Percentiles rank a stretch among this genome's conserved stretches.
These are phyloP conservation scores for Rhysida immarginata DNA, from an alignment of 1,140 invertebrate species.

Conservation along the genomic window DNA sequence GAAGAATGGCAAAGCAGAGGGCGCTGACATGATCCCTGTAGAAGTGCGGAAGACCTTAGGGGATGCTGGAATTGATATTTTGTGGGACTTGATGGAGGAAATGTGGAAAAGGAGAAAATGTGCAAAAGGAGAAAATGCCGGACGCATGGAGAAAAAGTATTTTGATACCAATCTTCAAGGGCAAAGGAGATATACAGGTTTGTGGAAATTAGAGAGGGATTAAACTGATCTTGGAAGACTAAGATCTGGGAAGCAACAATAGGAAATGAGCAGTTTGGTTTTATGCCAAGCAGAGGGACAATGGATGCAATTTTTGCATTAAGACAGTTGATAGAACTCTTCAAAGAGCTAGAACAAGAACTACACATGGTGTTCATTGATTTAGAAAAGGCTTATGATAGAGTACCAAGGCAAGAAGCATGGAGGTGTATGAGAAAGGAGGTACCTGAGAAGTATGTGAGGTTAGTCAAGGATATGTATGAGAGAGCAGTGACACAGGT, in stretches of 20 bases:
- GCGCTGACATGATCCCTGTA: neutral
- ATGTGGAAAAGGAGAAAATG: neutral
- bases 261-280: neutral
- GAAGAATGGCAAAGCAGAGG: neutral
- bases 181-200: neutral
- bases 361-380: neutral
- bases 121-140: neutral
- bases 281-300: neutral
- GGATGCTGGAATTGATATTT: neutral
- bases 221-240: neutral
- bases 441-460: neutral
- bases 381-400: neutral
- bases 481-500: neutral
- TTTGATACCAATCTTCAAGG: neutral
- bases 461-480: neutral
- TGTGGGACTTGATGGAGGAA: neutral
- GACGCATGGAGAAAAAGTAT: neutral
- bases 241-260: neutral
- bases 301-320: neutral
- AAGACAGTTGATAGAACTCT: neutral
- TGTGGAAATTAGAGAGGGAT: slow-evolving; percentile 1
- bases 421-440: neutral
- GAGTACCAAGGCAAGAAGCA: neutral
- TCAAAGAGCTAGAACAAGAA: neutral
- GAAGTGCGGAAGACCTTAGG: neutral